Evolutionary conservation across 2,113 vertebrate genomes (phyloP).

Genomic region (Octodon degus): DNA sequence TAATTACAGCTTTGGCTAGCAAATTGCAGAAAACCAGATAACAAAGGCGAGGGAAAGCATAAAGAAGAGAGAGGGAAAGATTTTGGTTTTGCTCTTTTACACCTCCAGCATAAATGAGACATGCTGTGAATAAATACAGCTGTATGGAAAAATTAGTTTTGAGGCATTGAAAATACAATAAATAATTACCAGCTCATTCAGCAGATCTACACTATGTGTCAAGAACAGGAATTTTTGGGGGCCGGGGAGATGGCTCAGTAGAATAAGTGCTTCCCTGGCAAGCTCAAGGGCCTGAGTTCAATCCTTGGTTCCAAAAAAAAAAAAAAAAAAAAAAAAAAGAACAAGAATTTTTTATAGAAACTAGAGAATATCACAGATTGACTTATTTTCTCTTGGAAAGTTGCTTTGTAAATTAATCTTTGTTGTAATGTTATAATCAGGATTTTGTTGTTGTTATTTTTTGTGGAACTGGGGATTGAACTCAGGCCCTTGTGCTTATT

Average conservation of each 20-base stretch:
- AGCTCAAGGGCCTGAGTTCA: no score
- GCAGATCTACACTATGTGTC: constrained; percentile 51
- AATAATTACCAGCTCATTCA: constrained; percentile 68
- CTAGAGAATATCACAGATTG: neutral
- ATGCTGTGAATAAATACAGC: constrained; percentile 88
- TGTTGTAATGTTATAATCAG: neutral
- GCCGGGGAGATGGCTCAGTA: no score
- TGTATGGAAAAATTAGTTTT: constrained; percentile 80
- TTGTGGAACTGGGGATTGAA: no score
- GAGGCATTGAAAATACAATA: constrained; percentile 58
- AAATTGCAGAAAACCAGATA: constrained; percentile 69
- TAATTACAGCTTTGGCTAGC: constrained; percentile 84
- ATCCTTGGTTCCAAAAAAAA: no score
- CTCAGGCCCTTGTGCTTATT: no score
- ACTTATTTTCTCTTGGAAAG: constrained; percentile 1
- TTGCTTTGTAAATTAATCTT: neutral
- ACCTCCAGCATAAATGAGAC: constrained; percentile 84
- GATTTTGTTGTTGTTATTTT: neutral
- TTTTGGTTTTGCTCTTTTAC: constrained; percentile 80
- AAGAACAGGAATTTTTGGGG: no score
- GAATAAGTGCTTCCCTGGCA: no score
- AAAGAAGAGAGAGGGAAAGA: constrained; percentile 57
- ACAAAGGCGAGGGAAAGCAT: constrained; percentile 73
- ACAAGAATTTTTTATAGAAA: constrained; percentile 41
- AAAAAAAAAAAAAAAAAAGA: no score